Conservation (phyloP, 2,797 vertebrate genomes). For the Onychomys leucogaster region DNA sequence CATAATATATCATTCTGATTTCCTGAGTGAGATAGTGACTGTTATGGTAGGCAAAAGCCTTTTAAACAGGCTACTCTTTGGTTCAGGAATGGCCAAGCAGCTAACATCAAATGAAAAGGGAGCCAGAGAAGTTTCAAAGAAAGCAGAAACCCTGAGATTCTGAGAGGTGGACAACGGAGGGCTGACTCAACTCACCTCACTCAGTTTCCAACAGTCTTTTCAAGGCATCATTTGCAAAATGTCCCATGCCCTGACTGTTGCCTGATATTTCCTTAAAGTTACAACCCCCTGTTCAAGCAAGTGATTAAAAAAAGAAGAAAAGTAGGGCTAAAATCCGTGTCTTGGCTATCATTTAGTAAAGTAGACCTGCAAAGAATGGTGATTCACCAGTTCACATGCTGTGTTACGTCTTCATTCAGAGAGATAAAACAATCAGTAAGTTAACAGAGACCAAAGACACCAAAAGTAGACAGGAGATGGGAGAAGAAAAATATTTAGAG, state of each 20-base stretch:
- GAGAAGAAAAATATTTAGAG: background rate
- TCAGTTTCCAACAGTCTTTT: background rate
- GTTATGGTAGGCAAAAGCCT: background rate
- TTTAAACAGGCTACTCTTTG: background rate
- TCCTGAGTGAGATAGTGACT: background rate
- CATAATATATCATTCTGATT: background rate
- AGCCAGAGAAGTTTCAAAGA: background rate
- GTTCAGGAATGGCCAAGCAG: background rate
- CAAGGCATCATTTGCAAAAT: rapidly evolving
- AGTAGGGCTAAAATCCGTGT: background rate
- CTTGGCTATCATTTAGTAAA: background rate
- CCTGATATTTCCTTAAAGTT: background rate
- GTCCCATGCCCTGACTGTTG: rapidly evolving
- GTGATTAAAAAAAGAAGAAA: background rate
- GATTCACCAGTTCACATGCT: background rate
- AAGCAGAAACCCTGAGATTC: background rate
- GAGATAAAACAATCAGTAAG: background rate
- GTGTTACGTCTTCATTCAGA: background rate
- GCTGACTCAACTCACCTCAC: rapidly evolving
- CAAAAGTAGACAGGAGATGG: background rate
- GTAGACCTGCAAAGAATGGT: background rate
- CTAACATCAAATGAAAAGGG: background rate
- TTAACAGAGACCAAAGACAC: background rate
- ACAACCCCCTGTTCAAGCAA: background rate
- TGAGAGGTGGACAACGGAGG: background rate